Conservation (phyloP, 2,888 invertebrate genomes). For the Arrhopalites spinosus region DNA sequence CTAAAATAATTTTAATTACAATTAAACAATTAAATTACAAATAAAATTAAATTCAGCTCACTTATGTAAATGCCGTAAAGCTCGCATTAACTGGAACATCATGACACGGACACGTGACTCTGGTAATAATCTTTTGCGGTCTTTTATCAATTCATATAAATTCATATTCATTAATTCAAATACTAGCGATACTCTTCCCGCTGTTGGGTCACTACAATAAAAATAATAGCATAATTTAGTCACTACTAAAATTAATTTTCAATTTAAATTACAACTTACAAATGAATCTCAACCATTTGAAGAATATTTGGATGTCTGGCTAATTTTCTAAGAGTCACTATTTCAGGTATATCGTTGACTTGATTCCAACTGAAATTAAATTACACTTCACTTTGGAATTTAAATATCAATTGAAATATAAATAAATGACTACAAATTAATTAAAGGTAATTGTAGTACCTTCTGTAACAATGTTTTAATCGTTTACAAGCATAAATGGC, state of each 20-base stretch:
- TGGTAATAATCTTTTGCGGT: slow-evolving; percentile 63
- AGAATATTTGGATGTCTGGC: slow-evolving; percentile 68
- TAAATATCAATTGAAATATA: no score
- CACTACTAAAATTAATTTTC: no score
- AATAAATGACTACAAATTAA: no score
- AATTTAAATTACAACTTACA: slow-evolving; percentile 62
- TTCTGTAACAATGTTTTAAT: slow-evolving; percentile 67
- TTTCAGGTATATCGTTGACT: slow-evolving; percentile 65
- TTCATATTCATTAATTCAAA: slow-evolving; percentile 75
- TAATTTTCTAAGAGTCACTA: slow-evolving; percentile 67
- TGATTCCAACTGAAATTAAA: slow-evolving; percentile 61
- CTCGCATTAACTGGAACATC: slow-evolving; percentile 68
- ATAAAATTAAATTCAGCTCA: no score
- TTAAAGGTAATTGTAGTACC: slow-evolving; percentile 58
- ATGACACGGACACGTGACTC: slow-evolving; percentile 66
- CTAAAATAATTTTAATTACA: no score
- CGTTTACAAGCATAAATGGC: slow-evolving; percentile 68
- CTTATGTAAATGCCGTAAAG: slow-evolving; percentile 68
- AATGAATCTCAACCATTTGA: slow-evolving; percentile 68
- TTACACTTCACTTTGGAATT: no score
- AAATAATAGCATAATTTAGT: no score
- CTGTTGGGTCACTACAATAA: slow-evolving; percentile 66
- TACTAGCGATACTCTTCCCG: slow-evolving; percentile 67
- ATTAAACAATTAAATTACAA: no score
- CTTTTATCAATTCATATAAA: slow-evolving; percentile 68